These are phyloP conservation scores for Crotalus horridus DNA, from an alignment of 2,113 vertebrate species.

Conservation along the genomic window DNA sequence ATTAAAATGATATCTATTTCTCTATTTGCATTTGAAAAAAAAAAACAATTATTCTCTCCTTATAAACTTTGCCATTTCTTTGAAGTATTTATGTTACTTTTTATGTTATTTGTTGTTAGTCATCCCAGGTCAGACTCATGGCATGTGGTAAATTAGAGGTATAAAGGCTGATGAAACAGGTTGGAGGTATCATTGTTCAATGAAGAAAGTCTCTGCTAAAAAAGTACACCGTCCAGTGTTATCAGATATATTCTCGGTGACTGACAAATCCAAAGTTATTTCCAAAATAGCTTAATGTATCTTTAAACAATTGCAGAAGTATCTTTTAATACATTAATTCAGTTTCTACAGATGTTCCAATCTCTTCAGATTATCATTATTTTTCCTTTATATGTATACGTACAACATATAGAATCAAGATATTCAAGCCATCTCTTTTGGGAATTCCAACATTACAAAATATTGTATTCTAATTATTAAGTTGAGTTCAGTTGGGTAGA, in stretches of 20 bases:
- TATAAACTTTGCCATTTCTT: not conserved
- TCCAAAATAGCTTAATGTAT: not conserved
- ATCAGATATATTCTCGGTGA: not conserved
- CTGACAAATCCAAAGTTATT: not conserved
- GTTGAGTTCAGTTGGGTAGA: not conserved
- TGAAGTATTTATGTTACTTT: not conserved
- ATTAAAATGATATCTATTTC: not conserved
- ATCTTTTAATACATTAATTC: not conserved
- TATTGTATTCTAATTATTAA: not conserved
- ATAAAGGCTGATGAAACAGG: not conserved
- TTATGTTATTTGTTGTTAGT: not conserved
- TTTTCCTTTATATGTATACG: not conserved
- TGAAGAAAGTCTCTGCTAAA: not conserved
- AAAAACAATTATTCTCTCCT: not conserved
- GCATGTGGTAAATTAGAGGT: not conserved
- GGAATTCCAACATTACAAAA: not conserved
- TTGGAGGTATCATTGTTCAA: not conserved
- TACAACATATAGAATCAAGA: not conserved
- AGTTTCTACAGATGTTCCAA: not conserved
- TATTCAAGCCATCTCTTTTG: not conserved
- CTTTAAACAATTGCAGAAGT: not conserved
- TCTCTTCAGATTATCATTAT: not conserved
- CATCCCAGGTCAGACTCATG: not conserved
- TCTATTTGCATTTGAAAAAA: not conserved
- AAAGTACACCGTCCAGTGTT: not conserved